phyloP scores from a whole-genome alignment of 1,140 invertebrate species.

The Apis cerana region DNA sequence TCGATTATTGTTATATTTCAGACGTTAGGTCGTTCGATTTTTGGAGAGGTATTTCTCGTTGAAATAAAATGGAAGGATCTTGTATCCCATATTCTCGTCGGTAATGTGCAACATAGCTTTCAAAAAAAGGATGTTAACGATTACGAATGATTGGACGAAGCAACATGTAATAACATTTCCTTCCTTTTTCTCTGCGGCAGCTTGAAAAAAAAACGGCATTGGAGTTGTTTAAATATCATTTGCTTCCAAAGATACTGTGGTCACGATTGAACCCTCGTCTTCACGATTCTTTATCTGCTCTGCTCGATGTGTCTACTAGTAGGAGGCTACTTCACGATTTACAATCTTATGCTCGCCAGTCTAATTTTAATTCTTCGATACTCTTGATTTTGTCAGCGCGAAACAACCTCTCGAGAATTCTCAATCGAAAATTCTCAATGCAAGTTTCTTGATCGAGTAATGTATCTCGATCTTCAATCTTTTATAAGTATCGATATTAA shows the following conservation, averaged over 20 bases:
- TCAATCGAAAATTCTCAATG: background rate
- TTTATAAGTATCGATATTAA: too few relatives aligned
- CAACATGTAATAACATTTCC: background rate
- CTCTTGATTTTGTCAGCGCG: background rate
- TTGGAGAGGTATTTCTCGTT: background rate
- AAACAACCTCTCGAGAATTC: background rate
- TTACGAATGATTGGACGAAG: background rate
- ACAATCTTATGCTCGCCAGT: background rate
- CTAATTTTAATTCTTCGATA: slow-evolving; percentile 10
- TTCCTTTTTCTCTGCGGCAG: background rate
- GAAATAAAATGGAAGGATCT: background rate
- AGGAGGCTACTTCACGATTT: slow-evolving; percentile 1
- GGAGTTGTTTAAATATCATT: background rate
- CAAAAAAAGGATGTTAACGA: background rate
- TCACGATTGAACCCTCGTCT: too few relatives aligned
- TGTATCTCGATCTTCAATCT: background rate
- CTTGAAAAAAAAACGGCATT: background rate
- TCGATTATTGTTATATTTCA: background rate
- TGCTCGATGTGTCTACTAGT: slow-evolving; percentile 4
- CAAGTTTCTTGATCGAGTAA: background rate
- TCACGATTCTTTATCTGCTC: too few relatives aligned
- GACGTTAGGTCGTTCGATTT: background rate
- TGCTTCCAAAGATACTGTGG: background rate
- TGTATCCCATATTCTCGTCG: background rate
- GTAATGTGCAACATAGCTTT: background rate